These are phyloP conservation scores for Polylopha cassiicola DNA, from an alignment of 2,888 invertebrate species.

Conservation along the genomic window DNA sequence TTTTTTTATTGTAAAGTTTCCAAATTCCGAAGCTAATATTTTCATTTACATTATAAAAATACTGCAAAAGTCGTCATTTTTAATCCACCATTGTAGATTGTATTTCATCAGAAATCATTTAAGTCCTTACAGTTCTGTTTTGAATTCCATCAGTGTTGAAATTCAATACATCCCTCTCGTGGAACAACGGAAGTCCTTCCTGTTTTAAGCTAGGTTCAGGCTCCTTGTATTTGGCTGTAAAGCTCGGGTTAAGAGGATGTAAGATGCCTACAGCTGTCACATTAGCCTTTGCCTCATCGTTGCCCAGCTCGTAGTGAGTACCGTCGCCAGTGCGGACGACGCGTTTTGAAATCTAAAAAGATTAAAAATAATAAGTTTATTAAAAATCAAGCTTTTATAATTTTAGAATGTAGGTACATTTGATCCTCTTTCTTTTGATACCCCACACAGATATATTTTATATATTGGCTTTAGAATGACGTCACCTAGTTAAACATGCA, in stretches of 20 bases:
- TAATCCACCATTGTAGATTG: too few relatives aligned
- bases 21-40: too few relatives aligned
- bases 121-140: slow-evolving; percentile 15
- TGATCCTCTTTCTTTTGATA: too few relatives aligned
- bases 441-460: too few relatives aligned
- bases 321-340: slow-evolving; percentile 81
- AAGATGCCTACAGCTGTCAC: slow-evolving; percentile 51
- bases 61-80: too few relatives aligned
- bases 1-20: too few relatives aligned
- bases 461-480: too few relatives aligned
- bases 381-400: neutral
- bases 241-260: slow-evolving; percentile 64
- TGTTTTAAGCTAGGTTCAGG: slow-evolving; percentile 45
- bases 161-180: slow-evolving; percentile 50
- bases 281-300: slow-evolving; percentile 44
- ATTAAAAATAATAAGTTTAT: slow-evolving; percentile 12
- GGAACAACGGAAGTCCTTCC: slow-evolving; percentile 54
- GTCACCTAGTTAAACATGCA: too few relatives aligned
- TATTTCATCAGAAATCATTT: neutral
- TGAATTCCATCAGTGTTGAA: slow-evolving; percentile 23
- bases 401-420: neutral
- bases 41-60: too few relatives aligned
- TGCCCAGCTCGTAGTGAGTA: slow-evolving; percentile 72
- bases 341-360: slow-evolving; percentile 73
- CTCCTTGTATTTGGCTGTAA: slow-evolving; percentile 42